A percentile compares a stretch with the other conserved stretches of the same genome.
phyloP scores from a whole-genome alignment of 2,888 invertebrate genomes.

The Cephus rjabovi region DNA sequence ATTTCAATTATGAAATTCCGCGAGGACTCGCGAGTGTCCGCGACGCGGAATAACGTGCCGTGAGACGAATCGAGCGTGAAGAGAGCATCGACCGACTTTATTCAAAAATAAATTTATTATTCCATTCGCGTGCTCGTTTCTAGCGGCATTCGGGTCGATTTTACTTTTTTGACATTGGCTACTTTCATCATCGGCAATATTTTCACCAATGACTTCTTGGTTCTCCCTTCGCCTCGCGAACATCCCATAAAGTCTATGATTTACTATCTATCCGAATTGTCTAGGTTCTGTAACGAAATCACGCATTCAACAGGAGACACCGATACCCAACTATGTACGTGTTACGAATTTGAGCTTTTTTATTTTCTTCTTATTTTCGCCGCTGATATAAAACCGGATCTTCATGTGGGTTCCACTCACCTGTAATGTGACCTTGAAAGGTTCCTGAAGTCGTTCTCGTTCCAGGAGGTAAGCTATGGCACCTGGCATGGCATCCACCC shows the following conservation, averaged over 20 bases:
- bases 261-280: background rate
- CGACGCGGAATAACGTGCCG: background rate
- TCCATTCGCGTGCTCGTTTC: background rate
- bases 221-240: background rate
- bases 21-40: background rate
- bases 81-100: background rate
- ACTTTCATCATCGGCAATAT: background rate
- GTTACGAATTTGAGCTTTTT: background rate
- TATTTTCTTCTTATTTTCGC: background rate
- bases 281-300: background rate
- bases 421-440: constrained; percentile 91
- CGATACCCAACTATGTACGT: background rate
- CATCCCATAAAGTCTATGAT: background rate
- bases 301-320: background rate
- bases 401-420: constrained; percentile 62
- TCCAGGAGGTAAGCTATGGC: constrained; percentile 87
- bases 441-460: constrained; percentile 86
- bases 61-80: background rate
- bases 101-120: background rate
- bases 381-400: constrained; percentile 38
- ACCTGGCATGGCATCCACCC: constrained; percentile 86
- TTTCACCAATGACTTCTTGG: background rate
- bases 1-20: background rate
- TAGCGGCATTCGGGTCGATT: background rate
- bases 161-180: background rate